phyloP scores from a whole-genome alignment of 2,888 invertebrate species.

The Noctua comes region DNA sequence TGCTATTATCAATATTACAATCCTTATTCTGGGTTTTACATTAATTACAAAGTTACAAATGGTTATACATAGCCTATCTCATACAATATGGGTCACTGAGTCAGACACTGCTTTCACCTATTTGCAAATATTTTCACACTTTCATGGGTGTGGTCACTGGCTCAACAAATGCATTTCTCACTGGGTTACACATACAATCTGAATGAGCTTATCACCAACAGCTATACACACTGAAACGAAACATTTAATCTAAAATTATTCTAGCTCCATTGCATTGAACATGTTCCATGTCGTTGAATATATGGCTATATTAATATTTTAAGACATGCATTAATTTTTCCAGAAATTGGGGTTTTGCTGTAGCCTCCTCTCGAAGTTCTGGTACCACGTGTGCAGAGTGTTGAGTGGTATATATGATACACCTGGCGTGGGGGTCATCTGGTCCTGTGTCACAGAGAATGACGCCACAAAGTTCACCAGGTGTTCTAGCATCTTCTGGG shows the following conservation, averaged over 20 bases:
- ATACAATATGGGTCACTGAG: not conserved
- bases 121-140: not conserved
- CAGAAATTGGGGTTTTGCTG: slow-evolving; percentile 98
- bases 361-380: slow-evolving; percentile 96
- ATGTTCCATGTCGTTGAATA: slow-evolving; percentile 26
- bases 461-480: slow-evolving; percentile 98
- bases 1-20: not conserved
- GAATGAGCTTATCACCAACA: slow-evolving; percentile 14
- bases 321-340: slow-evolving; percentile 89
- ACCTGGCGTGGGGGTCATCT: slow-evolving; percentile 94
- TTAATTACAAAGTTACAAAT: slow-evolving; percentile 8
- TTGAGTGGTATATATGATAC: slow-evolving; percentile 97
- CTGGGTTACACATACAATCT: slow-evolving; percentile 11
- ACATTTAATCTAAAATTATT: slow-evolving; percentile 47
- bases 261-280: slow-evolving; percentile 50
- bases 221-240: slow-evolving; percentile 28
- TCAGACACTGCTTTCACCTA: not conserved
- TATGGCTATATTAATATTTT: slow-evolving; percentile 13
- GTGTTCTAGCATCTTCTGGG: slow-evolving; percentile 97
- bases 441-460: slow-evolving; percentile 94
- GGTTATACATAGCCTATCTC: not conserved
- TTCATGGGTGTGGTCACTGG: not conserved
- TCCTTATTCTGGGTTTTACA: slow-evolving; percentile 14
- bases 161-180: slow-evolving; percentile 13
- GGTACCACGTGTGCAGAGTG: slow-evolving; percentile 97